Conservation (phyloP, 1,140 invertebrate species). For the Pinna nobilis region DNA sequence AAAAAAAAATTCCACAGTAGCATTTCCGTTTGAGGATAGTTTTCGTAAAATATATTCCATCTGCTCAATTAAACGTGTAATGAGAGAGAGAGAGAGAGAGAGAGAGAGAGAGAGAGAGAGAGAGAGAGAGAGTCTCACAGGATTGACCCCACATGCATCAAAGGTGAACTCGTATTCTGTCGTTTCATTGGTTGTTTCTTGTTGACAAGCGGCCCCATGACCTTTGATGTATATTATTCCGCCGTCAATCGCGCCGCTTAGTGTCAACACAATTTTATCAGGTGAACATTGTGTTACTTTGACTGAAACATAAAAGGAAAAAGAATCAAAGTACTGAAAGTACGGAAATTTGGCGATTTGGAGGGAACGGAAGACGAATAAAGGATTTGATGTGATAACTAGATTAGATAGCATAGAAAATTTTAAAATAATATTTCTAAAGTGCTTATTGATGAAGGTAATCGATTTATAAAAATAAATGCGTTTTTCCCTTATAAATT, state of each 20-base stretch:
- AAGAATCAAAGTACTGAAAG: background rate
- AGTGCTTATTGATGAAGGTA: too few relatives aligned
- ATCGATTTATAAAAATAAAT: too few relatives aligned
- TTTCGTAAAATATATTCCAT: too few relatives aligned
- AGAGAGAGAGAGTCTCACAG: constrained; percentile 2
- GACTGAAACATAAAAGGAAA: constrained; percentile 13
- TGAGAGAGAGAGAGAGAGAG: background rate
- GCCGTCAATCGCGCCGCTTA: constrained; percentile 20
- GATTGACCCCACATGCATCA: constrained; percentile 14
- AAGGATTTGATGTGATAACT: too few relatives aligned
- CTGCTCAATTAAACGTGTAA: too few relatives aligned
- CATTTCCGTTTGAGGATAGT: too few relatives aligned
- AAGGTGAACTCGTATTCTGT: constrained; percentile 18
- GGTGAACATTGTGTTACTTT: constrained; percentile 17
- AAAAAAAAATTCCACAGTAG: too few relatives aligned
- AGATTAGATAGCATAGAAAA: too few relatives aligned
- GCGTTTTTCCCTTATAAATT: too few relatives aligned
- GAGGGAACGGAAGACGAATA: too few relatives aligned
- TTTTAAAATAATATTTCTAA: too few relatives aligned
- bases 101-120: background rate
- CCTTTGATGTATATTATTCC: constrained; percentile 37
- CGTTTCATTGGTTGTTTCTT: background rate
- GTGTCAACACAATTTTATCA: background rate
- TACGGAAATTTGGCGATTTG: background rate
- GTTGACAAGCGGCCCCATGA: constrained; percentile 6